Base-by-base conservation (phyloP, 2,888 invertebrate genomes). In the Ecliptopera silaceata region DNA sequence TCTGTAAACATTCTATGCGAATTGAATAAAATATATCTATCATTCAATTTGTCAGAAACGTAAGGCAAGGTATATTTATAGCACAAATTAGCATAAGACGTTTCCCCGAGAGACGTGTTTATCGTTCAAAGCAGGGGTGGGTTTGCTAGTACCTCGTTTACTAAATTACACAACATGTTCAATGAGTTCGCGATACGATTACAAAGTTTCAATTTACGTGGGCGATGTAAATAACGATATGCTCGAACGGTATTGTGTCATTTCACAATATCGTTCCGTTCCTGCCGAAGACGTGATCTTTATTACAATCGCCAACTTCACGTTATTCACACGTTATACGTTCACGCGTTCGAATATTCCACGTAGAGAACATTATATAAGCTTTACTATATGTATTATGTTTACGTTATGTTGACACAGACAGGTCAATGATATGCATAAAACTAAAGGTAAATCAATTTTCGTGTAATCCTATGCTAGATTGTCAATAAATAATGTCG, bases 141-240 rank as follows among this genome's bases (percentile, higher is more conserved):
- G 15, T 22, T 42, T 22, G 34, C 20, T 31, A 26, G 42, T 20
- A 34, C 12, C 22, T 38, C 29, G 15, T 34, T 15, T 45, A 47
- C 43, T 51, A 48, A 56, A 51, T 50, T 60, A 62, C 58, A 36
- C 49, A 47, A 63, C 51, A 55, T 59, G 43, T 59, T 60, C 42
- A 65, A 59, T 59, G 59, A 52, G 52, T 45, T 42, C 22, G 66
- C 60, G 63, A 57, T 59, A 54, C 59, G 63, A 71, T 73, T 70
- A 68, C 64, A 68, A 72, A 70, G 67, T 72, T 73, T 68, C 65
- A 64, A 72, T 68, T 68, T 63, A 61, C 57, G 60, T 61, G 51
- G 55, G 46, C 47, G 51, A 56, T 62, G 56, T 59, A 60, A 56
- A 60, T 68, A 64, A 65, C 63, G 61, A 36, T 60, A 61, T 57